Conservation (phyloP, 2,113 vertebrate genomes). For the Tachuris rubrigastra region DNA sequence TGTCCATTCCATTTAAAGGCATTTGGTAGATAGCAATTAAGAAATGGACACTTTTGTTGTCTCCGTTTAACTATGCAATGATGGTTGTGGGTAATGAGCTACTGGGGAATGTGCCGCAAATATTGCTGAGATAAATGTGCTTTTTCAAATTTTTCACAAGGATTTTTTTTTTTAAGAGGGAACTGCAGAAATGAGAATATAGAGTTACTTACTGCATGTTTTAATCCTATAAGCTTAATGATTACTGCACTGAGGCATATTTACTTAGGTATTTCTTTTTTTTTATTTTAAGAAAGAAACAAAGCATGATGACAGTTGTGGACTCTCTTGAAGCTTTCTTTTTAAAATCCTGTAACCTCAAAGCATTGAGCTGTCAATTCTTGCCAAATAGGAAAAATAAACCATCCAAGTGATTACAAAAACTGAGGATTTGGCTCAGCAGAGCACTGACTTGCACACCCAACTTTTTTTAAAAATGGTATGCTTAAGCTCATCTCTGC, state of each 20-base stretch:
- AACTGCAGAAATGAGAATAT: not conserved
- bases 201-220: not conserved
- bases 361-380: not conserved
- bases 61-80: accelerated
- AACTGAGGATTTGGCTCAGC: slow-evolving; percentile 2
- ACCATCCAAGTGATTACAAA: not conserved
- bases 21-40: not conserved
- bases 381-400: not conserved
- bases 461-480: not conserved
- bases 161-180: not conserved
- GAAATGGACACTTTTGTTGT: not conserved
- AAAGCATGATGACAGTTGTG: not conserved
- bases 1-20: not conserved
- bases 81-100: not conserved
- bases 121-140: not conserved
- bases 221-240: not conserved
- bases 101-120: not conserved
- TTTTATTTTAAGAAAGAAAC: not conserved
- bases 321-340: not conserved
- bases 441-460: not conserved
- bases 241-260: not conserved
- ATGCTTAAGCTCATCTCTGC: not conserved
- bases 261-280: not conserved
- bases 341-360: not conserved
- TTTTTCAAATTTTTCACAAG: not conserved